These are phyloP conservation scores for Hemicrepidius hirtus DNA, from an alignment of 2,888 invertebrate species.

Conservation along the genomic window DNA sequence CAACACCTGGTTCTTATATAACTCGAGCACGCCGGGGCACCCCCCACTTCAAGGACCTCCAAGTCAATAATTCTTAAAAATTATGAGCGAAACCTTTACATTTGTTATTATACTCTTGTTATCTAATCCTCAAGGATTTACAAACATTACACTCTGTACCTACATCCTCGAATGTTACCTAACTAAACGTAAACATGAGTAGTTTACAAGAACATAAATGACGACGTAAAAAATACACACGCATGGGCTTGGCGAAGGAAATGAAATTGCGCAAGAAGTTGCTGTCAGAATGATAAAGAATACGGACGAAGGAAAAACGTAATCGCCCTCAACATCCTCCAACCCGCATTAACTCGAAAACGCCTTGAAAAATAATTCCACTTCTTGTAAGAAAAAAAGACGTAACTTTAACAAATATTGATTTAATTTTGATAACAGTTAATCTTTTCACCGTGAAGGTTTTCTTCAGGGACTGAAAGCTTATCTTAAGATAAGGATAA, in stretches of 20 bases:
- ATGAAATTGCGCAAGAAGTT: slow-evolving; percentile 7
- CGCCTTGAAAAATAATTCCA: neutral
- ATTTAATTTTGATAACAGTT: slow-evolving; percentile 29
- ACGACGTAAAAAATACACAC: neutral
- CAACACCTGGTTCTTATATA: slow-evolving; percentile 49
- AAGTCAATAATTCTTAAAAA: too few species aligned
- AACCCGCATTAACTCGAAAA: neutral
- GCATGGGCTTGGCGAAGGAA: too few species aligned
- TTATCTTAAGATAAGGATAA: slow-evolving; percentile 5
- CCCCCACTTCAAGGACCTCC: neutral
- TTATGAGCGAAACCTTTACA: neutral
- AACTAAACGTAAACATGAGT: slow-evolving; percentile 30
- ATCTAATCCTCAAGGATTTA: slow-evolving; percentile 41
- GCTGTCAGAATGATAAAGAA: slow-evolving; percentile 14
- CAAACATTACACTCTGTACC: slow-evolving; percentile 25
- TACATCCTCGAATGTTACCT: slow-evolving; percentile 35
- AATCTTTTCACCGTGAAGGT: slow-evolving; percentile 26
- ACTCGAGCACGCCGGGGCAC: slow-evolving; percentile 5
- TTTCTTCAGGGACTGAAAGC: neutral
- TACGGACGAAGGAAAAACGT: slow-evolving; percentile 21
- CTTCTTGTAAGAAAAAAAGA: neutral
- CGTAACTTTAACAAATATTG: slow-evolving; percentile 39
- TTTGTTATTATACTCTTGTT: slow-evolving; percentile 3
- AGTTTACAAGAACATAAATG: neutral
- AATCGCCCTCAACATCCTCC: slow-evolving; percentile 3